Evolutionary conservation across 64 coral and sea anemone genomes (phyloP).

Genomic region (Platygyra sinensis): DNA sequence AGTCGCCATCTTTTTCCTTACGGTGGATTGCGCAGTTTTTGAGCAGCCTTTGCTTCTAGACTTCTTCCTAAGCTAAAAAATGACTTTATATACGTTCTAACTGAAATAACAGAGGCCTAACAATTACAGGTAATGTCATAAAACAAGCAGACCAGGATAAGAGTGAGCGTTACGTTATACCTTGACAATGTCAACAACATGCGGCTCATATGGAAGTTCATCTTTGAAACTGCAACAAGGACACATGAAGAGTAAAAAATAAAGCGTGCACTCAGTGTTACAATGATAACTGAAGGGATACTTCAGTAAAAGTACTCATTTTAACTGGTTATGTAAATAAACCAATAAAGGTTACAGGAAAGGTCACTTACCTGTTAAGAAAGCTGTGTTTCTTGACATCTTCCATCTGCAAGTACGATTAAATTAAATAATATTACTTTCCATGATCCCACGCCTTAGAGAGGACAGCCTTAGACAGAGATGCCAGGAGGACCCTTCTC

Average conservation of each 20-base stretch:
- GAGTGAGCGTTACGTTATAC: background rate
- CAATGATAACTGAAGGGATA: too few species aligned
- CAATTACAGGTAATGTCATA: too few species aligned
- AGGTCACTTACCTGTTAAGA: constrained; percentile 13
- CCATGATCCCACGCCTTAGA: too few species aligned
- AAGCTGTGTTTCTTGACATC: constrained; percentile 37
- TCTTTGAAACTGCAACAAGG: constrained; percentile 57
- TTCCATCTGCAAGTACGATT: constrained; percentile 34
- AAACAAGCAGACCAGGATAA: background rate
- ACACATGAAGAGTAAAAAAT: background rate
- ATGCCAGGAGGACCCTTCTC: too few species aligned
- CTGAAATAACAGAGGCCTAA: too few species aligned
- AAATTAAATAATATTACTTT: background rate
- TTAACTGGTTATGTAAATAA: background rate
- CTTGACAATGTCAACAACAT: constrained; percentile 66
- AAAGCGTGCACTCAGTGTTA: too few species aligned
- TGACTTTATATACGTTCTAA: too few species aligned
- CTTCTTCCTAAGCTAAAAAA: too few species aligned
- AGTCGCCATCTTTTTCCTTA: too few species aligned
- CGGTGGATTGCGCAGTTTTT: too few species aligned
- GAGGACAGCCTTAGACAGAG: too few species aligned
- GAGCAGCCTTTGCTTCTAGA: too few species aligned
- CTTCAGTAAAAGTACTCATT: background rate
- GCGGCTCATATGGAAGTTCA: constrained; percentile 49
- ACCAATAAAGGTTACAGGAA: background rate